Evolutionary conservation across 1,140 invertebrate species (phyloP).

Genomic region (Eufriesea mexicana): DNA sequence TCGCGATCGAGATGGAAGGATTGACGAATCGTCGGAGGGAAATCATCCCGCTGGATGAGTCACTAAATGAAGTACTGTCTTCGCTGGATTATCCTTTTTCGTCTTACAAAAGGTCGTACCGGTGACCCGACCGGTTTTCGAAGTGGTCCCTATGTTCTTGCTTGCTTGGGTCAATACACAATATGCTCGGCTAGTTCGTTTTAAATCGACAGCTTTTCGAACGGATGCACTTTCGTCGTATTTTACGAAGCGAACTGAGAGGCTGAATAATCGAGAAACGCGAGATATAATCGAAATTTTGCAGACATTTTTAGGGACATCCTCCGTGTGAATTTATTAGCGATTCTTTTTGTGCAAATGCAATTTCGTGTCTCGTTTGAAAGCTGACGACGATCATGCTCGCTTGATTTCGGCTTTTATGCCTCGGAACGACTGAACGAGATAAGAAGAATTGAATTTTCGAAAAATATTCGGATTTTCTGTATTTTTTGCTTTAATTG

Average conservation of each 20-base stretch:
- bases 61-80: conserved; percentile 34
- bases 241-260: background rate
- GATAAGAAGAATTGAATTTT: background rate
- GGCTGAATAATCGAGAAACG: background rate
- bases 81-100: conserved; percentile 23
- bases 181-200: conserved; percentile 24
- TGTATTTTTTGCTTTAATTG: too few relatives aligned
- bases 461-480: too few relatives aligned
- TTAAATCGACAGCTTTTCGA: background rate
- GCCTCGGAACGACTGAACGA: background rate
- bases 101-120: conserved; percentile 40
- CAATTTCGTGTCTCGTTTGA: too few relatives aligned
- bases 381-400: too few relatives aligned
- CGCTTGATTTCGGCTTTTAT: background rate
- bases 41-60: conserved; percentile 7
- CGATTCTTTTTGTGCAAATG: background rate
- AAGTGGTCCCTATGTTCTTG: conserved; percentile 56
- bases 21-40: background rate
- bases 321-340: background rate
- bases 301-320: background rate
- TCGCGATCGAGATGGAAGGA: background rate
- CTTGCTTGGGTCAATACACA: conserved; percentile 18
- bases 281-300: background rate
- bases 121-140: conserved; percentile 62
- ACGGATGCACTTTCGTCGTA: conserved; percentile 1